These are phyloP conservation scores for Leptinotarsa texana DNA, from an alignment of 1,140 invertebrate genomes.

Conservation along the genomic window DNA sequence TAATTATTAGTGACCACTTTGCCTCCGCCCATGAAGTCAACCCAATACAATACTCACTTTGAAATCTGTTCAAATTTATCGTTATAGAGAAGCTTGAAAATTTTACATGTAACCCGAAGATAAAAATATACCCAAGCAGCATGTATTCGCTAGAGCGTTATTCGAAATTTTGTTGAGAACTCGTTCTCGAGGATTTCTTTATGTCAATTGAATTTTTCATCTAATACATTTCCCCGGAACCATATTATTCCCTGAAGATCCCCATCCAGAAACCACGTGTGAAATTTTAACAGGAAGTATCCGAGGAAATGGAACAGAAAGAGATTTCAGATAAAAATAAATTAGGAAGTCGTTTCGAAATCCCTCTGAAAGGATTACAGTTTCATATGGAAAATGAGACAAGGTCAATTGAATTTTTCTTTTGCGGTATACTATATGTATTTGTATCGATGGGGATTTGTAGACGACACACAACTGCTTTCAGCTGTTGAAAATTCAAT, in stretches of 20 bases:
- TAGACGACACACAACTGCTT: neutral
- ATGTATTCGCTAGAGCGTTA: neutral
- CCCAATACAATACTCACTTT: too few relatives aligned
- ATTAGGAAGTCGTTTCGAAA: conserved; percentile 21
- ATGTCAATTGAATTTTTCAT: conserved; percentile 21
- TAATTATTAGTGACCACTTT: too few relatives aligned
- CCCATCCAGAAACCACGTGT: conserved; percentile 15
- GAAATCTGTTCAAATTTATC: too few relatives aligned
- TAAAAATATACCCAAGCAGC: neutral
- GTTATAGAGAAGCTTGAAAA: too few relatives aligned
- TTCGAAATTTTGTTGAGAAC: conserved; percentile 10
- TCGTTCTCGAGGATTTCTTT: neutral
- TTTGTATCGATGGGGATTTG: neutral
- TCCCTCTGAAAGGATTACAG: conserved; percentile 17
- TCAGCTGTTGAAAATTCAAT: neutral
- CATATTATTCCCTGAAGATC: conserved; percentile 11
- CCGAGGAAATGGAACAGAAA: conserved; percentile 20
- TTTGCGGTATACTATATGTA: neutral
- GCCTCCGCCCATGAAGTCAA: too few relatives aligned
- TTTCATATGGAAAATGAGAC: conserved; percentile 26
- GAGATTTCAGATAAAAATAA: conserved; percentile 18
- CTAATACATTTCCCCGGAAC: conserved; percentile 15
- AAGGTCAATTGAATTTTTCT: conserved; percentile 17
- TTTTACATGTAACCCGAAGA: neutral
- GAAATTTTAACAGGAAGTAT: conserved; percentile 19